phyloP scores from a whole-genome alignment of 1,140 invertebrate genomes.

The Geopemphigus sp. region DNA sequence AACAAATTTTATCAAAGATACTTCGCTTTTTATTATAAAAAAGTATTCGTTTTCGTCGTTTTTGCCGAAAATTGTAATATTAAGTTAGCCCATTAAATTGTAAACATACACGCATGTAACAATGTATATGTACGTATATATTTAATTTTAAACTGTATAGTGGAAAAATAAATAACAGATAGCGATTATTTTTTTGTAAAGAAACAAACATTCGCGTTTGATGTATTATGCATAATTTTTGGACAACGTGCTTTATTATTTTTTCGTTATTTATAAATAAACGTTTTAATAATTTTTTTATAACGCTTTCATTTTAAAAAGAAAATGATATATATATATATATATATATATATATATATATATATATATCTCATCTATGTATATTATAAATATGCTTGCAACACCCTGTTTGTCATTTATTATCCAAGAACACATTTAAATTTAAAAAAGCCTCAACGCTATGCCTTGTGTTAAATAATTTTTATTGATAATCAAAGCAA shows the following conservation, averaged over 20 bases:
- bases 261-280: constrained; percentile 30
- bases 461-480: neutral
- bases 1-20: no score
- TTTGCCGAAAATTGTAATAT: no score
- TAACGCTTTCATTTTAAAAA: constrained; percentile 11
- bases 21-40: no score
- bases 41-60: no score
- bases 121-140: neutral
- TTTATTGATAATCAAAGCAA: neutral
- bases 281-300: constrained; percentile 23
- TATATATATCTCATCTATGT: neutral
- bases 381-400: constrained; percentile 24
- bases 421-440: neutral
- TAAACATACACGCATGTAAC: neutral
- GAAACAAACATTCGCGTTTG: constrained; percentile 14
- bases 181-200: constrained; percentile 19
- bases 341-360: neutral
- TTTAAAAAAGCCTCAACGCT: no score
- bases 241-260: constrained; percentile 13
- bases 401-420: neutral
- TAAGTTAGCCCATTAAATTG: no score
- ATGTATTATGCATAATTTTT: constrained; percentile 1
- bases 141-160: constrained; percentile 11
- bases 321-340: neutral
- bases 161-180: constrained; percentile 12